phyloP scores from a whole-genome alignment of 2,888 invertebrate species.

The Pocota personata region DNA sequence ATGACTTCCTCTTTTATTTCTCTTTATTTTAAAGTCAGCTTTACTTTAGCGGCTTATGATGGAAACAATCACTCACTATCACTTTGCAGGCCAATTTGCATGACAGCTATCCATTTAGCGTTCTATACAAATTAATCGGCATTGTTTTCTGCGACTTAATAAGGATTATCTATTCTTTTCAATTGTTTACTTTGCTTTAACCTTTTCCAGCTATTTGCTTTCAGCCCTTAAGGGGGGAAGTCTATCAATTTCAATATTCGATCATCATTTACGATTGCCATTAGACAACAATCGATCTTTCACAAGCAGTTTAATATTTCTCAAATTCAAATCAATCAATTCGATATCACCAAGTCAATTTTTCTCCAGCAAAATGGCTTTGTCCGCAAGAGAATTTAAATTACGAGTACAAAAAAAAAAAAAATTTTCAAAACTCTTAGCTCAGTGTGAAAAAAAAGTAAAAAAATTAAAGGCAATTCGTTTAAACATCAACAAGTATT shows the following conservation, averaged over 20 bases:
- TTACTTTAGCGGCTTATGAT: background rate
- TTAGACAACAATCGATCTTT: constrained; percentile 12
- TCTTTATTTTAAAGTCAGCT: background rate
- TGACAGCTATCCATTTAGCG: background rate
- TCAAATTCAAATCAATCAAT: constrained; percentile 28
- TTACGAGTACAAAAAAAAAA: background rate
- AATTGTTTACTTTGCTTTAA: background rate
- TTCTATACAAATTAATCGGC: background rate
- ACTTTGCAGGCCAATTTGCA: background rate
- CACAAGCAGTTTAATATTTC: constrained; percentile 6
- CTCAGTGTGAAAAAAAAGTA: constrained; percentile 11
- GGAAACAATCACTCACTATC: background rate
- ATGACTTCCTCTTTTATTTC: background rate
- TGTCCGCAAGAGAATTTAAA: background rate
- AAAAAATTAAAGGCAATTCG: constrained; percentile 31
- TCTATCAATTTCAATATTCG: background rate
- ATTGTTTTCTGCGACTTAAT: background rate
- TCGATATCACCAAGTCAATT: background rate
- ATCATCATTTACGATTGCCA: background rate
- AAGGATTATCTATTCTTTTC: background rate
- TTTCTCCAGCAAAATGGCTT: background rate
- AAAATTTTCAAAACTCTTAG: background rate
- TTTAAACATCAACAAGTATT: constrained; percentile 22
- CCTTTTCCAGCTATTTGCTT: background rate
- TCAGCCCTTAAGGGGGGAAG: background rate